phyloP scores from a whole-genome alignment of 2,113 vertebrate species.

The Pedetes capensis region DNA sequence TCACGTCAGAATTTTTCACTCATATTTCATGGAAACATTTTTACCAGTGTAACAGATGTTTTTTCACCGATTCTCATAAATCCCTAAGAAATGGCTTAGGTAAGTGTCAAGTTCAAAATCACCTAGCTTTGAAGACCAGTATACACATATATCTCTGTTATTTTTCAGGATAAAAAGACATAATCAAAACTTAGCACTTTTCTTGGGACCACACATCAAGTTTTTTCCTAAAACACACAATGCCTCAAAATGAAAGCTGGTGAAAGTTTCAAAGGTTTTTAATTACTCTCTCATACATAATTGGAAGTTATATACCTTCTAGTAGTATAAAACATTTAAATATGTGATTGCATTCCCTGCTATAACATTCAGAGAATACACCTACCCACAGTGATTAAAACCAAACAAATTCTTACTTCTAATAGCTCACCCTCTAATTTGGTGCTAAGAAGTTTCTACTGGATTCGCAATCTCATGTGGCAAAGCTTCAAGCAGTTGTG shows the following conservation, averaged over 20 bases:
- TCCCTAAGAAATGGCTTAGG: not conserved
- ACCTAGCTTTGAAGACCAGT: not conserved
- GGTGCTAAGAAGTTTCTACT: not conserved
- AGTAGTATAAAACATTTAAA: not conserved
- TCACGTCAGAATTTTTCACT: not conserved
- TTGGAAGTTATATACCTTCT: not conserved
- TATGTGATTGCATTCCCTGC: not conserved
- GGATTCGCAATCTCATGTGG: not conserved
- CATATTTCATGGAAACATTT: not conserved
- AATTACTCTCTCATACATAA: not conserved
- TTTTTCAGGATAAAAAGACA: not conserved
- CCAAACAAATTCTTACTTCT: not conserved
- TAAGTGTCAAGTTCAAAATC: not conserved
- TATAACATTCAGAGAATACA: not conserved
- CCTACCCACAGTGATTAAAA: not conserved
- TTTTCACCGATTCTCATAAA: not conserved
- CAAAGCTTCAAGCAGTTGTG: not conserved
- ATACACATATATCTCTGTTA: not conserved
- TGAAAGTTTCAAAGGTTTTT: slow-evolving; percentile 23
- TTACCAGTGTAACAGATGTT: not conserved
- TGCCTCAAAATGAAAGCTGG: not conserved
- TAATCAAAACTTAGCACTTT: not conserved
- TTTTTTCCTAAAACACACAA: not conserved
- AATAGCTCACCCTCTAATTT: not conserved
- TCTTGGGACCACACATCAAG: not conserved